Evolutionary conservation across 2,797 vertebrate genomes (phyloP).

Genomic region (Iguana delicatissima): DNA sequence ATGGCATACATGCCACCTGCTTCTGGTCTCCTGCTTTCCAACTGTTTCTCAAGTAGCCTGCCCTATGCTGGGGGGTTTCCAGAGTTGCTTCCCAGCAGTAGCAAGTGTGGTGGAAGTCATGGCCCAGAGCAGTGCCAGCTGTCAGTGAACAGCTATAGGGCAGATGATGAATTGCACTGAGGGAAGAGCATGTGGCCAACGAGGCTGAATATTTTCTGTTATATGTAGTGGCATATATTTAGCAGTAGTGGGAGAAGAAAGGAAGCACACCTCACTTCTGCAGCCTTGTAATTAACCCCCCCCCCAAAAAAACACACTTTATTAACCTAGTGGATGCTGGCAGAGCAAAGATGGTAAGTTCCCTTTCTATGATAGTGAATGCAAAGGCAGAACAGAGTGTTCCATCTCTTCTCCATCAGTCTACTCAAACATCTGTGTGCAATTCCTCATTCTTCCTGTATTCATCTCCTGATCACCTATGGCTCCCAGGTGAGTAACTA

Average conservation of each 20-base stretch:
- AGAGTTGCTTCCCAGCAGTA: constrained; percentile 3
- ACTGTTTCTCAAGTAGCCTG: constrained; percentile 11
- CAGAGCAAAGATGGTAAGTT: background rate
- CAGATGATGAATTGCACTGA: background rate
- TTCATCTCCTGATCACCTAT: background rate
- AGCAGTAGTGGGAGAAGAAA: background rate
- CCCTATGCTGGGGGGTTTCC: constrained; percentile 10
- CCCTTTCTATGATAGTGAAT: background rate
- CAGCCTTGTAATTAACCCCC: background rate
- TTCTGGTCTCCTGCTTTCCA: constrained; percentile 10
- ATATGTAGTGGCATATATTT: background rate
- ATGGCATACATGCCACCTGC: constrained; percentile 4
- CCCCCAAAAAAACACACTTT: background rate
- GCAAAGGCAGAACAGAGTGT: background rate
- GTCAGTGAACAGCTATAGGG: background rate
- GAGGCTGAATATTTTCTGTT: background rate
- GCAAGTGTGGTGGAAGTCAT: background rate
- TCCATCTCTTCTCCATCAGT: background rate
- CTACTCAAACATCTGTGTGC: background rate
- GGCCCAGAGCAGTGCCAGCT: background rate
- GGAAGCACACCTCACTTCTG: background rate
- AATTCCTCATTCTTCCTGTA: background rate
- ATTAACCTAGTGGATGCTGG: background rate
- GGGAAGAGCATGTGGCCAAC: background rate
- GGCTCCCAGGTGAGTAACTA: background rate